phyloP scores from a whole-genome alignment of 2,113 vertebrate genomes.

The Numida meleagris region DNA sequence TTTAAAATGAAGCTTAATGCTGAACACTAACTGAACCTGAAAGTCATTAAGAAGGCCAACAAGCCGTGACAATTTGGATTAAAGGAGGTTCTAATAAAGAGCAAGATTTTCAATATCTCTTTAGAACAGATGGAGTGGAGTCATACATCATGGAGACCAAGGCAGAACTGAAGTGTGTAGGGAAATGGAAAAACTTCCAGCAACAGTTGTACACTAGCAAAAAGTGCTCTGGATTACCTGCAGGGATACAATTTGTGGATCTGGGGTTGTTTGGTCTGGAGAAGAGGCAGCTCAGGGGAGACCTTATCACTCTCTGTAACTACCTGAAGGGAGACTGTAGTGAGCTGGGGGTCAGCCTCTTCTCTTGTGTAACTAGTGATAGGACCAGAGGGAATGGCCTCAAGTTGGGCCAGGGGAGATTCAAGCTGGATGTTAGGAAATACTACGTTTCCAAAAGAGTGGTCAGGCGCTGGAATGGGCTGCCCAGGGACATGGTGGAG shows the following conservation, averaged over 20 bases:
- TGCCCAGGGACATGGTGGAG: too few species aligned
- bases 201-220: not conserved
- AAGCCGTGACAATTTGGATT: conserved; percentile 46
- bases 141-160: not conserved
- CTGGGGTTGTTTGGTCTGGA: too few species aligned
- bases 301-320: too few species aligned
- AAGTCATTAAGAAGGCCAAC: conserved; percentile 43
- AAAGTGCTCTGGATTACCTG: not conserved
- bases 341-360: too few species aligned
- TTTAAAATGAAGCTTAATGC: conserved; percentile 11
- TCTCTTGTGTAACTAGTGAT: too few species aligned
- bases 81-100: conserved; percentile 35
- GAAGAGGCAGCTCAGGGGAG: too few species aligned
- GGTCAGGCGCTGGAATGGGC: too few species aligned
- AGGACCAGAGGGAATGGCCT: too few species aligned
- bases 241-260: not conserved
- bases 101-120: conserved; percentile 43
- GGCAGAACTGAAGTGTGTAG: not conserved
- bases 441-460: too few species aligned
- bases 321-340: too few species aligned
- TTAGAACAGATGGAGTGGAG: conserved; percentile 26
- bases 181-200: not conserved
- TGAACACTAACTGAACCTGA: not conserved
- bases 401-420: too few species aligned
- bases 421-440: too few species aligned